Base-by-base conservation (phyloP, 2,888 invertebrate genomes). In the Cheilosia pagana region DNA sequence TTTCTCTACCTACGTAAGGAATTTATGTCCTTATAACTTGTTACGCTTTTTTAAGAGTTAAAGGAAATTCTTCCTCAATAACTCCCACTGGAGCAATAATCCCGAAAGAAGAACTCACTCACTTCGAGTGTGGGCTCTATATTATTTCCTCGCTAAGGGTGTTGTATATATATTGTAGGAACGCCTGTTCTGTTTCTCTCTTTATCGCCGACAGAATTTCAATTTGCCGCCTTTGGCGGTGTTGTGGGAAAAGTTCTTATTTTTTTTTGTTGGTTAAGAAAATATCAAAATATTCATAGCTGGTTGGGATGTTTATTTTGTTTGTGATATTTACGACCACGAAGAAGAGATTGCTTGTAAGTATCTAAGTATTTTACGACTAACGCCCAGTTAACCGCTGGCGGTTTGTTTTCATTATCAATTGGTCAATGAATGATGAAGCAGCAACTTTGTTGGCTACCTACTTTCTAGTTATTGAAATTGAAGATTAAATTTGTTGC, bases 401-500 rank as follows among this genome's bases (percentile, higher is more conserved):
- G 50, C 41, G 62, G 62, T 59, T 63, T 76, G 63, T 52, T 53
- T 52, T 53, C 55, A 31, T 19, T 55, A 62, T 62, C 53, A 70
- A 62, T 70, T 62, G 77, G 68, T 70, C 70, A 62, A 70, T 77
- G 62, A 77, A 76, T 45, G 16, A 53, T 63, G 25, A 28, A 16
- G 8, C 35, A 16, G 8, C 25, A 62, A 67, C 28, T 57, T 52
- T 65, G 23, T 16, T 16, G 43, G 14, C n/a, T 28, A 14, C 43
- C 16, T 43, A n/a, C 23, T 7, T n/a, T n/a, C 31, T 28, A 52
- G 53, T 21, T 68, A 43, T 55, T 31, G 50, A 52, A 31, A 35
- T 48, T 35, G 21, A 63, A 63, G 39, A 35, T 2, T n/a, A 39
- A 48, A 14, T 23, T 23, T 14, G 16, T 48, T 21, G 45, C 23